Evolutionary conservation across 1,140 invertebrate genomes (phyloP).

Genomic region (Hylaeus anthracinus): DNA sequence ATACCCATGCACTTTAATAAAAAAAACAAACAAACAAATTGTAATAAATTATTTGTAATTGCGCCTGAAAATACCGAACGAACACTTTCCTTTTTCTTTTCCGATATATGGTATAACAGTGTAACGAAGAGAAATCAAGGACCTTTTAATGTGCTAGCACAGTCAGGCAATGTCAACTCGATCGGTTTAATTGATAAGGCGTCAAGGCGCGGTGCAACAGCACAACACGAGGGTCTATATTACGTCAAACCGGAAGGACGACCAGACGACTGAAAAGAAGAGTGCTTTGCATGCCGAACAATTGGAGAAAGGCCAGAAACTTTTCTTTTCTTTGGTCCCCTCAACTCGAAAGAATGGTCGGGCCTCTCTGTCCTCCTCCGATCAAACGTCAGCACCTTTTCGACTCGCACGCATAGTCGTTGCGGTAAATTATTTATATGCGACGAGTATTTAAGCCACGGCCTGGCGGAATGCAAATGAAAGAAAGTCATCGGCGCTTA

Average conservation of each 20-base stretch:
- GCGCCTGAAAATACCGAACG: too few relatives aligned
- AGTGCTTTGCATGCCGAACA: conserved; percentile 40
- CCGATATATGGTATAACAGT: too few relatives aligned
- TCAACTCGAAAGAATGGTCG: neutral
- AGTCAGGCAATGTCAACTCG: too few relatives aligned
- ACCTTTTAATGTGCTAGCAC: too few relatives aligned
- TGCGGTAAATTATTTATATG: conserved; percentile 47
- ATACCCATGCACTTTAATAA: too few relatives aligned
- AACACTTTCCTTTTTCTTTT: too few relatives aligned
- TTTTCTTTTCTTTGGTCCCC: conserved; percentile 41
- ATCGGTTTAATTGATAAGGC: neutral
- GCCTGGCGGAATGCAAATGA: conserved; percentile 60
- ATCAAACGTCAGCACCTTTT: too few relatives aligned
- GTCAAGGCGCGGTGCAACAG: neutral
- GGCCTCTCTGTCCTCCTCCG: neutral
- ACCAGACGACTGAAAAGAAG: neutral
- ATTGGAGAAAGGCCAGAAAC: conserved; percentile 56
- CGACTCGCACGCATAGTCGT: too few relatives aligned
- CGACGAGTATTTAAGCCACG: conserved; percentile 46
- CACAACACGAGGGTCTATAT: neutral
- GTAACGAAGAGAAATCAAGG: too few relatives aligned
- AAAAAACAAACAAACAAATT: too few relatives aligned
- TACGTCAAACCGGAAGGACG: conserved; percentile 35
- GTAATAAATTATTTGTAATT: too few relatives aligned
- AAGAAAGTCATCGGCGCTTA: conserved; percentile 63